Base-by-base conservation (phyloP, 2,888 invertebrate species). In the Rhaphigaster nebulosa region DNA sequence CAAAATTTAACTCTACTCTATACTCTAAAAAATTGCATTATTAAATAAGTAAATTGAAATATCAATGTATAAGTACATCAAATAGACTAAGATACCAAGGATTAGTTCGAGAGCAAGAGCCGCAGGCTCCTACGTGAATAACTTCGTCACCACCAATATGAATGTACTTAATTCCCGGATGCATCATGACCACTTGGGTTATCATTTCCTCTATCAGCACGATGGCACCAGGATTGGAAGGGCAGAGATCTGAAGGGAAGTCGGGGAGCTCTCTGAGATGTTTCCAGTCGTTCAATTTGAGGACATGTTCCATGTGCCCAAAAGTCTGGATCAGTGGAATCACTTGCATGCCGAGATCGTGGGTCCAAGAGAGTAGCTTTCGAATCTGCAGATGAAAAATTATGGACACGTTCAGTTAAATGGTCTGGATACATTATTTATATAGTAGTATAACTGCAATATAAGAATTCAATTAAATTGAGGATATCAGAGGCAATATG, bases 271-370 rank as follows among this genome's bases (percentile, higher is more conserved):
- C 95, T 54, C 95, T 92, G 18, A 95, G 92, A 91, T 93, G 92
- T 20, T 92, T 91, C 92, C 94, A 95, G 90, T 93, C 93, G 34
- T 93, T 92, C 76, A 94, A 93, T 92, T 95, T 95, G 65, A 95
- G 92, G 23, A 94, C 93, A 92, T 94, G 94, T 92, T 95, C 95
- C 92, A 95, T 92, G 92, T 95, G 95, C 1, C 95, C 95, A 92
- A 95, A 95, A 0, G 95, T 94, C 92, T 95, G 95, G 38, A 95
- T 93, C 70, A 95, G 92, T 1, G 95, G 95, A 90, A 95, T 94
- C 1, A 95, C 93, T 92, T 94, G 94, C 76, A 95, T 92, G 6
- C 93, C 92, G 80, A 93, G 92, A 23, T 92, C 92, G 26, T 93
- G 92, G 1, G 94, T 94, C 87, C 91, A 90, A 12, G 91, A 87